Percentiles rank a stretch among this genome's conserved stretches.
Evolutionary conservation across 2,113 vertebrate genomes (phyloP).

Genomic region (Egretta garzetta): DNA sequence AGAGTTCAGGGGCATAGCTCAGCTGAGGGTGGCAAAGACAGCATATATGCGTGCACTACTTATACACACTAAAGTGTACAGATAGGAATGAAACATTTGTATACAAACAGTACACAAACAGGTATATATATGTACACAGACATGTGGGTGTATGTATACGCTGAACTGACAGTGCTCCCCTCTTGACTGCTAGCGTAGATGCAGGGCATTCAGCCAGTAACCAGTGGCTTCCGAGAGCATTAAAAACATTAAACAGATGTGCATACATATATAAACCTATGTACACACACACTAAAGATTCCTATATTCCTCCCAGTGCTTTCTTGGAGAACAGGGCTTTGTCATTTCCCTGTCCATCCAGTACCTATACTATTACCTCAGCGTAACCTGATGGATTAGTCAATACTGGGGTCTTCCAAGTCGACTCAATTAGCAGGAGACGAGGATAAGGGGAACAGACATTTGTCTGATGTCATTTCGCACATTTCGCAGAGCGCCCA

Average conservation of each 20-base stretch:
- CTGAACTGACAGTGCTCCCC: background rate
- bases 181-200: background rate
- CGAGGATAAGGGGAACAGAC: background rate
- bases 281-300: background rate
- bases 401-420: background rate
- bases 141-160: background rate
- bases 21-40: background rate
- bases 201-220: background rate
- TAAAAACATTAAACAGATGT: background rate
- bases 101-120: background rate
- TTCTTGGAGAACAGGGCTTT: background rate
- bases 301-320: background rate
- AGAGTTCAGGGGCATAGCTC: background rate
- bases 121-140: background rate
- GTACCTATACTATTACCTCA: background rate
- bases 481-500: background rate
- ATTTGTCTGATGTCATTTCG: background rate
- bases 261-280: too few relatives aligned
- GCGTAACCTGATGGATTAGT: background rate
- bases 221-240: background rate
- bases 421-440: background rate
- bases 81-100: background rate
- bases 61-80: background rate
- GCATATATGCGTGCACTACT: background rate
- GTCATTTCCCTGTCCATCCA: background rate